These are phyloP conservation scores for Choreutis nemorana DNA, from an alignment of 2,888 invertebrate species.

Conservation along the genomic window DNA sequence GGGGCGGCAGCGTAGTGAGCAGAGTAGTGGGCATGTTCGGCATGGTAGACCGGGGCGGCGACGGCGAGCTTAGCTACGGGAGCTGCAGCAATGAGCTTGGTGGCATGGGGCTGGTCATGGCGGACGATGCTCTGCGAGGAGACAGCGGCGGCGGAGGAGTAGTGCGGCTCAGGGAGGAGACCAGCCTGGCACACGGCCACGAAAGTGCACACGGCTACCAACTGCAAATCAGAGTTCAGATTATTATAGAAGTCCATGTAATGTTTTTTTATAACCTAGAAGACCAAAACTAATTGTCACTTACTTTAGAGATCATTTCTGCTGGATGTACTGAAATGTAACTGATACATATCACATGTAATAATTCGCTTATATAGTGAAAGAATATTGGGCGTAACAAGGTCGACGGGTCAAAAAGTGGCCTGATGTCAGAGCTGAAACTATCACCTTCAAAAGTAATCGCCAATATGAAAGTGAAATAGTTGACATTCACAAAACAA, in stretches of 20 bases:
- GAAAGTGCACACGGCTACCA: constrained; percentile 16
- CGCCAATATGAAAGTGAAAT: background rate
- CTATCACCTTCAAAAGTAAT: background rate
- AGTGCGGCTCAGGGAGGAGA: constrained; percentile 15
- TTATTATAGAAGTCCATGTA: background rate
- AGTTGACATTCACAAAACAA: too few relatives aligned
- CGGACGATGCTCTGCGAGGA: constrained; percentile 40
- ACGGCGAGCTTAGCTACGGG: constrained; percentile 14
- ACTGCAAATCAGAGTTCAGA: constrained; percentile 8
- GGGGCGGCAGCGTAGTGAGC: constrained; percentile 17
- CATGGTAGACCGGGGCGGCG: constrained; percentile 14
- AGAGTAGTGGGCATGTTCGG: constrained; percentile 19
- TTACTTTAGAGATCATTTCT: constrained; percentile 17
- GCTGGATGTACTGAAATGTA: constrained; percentile 5
- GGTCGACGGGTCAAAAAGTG: constrained; percentile 14
- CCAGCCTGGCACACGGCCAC: constrained; percentile 17
- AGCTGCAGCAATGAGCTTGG: constrained; percentile 17
- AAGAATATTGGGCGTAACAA: constrained; percentile 11
- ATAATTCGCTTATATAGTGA: constrained; percentile 13
- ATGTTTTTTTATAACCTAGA: background rate
- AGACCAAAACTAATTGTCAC: constrained; percentile 2
- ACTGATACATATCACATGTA: constrained; percentile 13
- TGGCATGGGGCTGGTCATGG: constrained; percentile 22
- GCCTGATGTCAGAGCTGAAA: constrained; percentile 5
- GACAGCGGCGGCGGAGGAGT: constrained; percentile 20